These are phyloP conservation scores for Pygoscelis antarcticus DNA, from an alignment of 2,113 vertebrate species.

Conservation along the genomic window DNA sequence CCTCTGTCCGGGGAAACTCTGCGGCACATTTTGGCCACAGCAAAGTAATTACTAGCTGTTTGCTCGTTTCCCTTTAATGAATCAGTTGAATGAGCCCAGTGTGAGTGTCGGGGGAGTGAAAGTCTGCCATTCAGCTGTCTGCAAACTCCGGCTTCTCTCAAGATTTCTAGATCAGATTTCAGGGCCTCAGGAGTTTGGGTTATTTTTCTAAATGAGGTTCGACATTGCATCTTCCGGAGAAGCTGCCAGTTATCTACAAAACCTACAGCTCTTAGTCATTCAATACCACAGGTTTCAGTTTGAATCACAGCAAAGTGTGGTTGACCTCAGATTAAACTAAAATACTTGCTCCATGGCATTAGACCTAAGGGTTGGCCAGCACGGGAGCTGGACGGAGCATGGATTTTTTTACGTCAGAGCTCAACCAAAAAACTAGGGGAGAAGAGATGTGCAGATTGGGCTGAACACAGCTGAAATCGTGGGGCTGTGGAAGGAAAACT, in stretches of 20 bases:
- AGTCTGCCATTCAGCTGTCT: constrained; percentile 41
- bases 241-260: constrained; percentile 59
- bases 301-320: constrained; percentile 51
- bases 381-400: not conserved
- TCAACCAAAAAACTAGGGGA: not conserved
- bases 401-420: not conserved
- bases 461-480: not conserved
- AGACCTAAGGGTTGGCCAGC: not conserved
- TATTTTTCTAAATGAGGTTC: constrained; percentile 40
- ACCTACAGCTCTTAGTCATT: constrained; percentile 42
- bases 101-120: constrained; percentile 44
- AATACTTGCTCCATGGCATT: not conserved
- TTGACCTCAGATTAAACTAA: constrained; percentile 64
- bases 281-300: constrained; percentile 59
- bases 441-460: not conserved
- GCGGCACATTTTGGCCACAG: not conserved
- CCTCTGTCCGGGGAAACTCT: not conserved
- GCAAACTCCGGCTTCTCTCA: not conserved
- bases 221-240: not conserved
- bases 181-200: constrained; percentile 9
- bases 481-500: not conserved
- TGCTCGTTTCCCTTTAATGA: constrained; percentile 23
- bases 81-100: constrained; percentile 37
- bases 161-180: constrained; percentile 58
- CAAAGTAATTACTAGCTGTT: not conserved